Evolutionary conservation across 1,140 invertebrate species (phyloP).

Genomic region (Cherax destructor): DNA sequence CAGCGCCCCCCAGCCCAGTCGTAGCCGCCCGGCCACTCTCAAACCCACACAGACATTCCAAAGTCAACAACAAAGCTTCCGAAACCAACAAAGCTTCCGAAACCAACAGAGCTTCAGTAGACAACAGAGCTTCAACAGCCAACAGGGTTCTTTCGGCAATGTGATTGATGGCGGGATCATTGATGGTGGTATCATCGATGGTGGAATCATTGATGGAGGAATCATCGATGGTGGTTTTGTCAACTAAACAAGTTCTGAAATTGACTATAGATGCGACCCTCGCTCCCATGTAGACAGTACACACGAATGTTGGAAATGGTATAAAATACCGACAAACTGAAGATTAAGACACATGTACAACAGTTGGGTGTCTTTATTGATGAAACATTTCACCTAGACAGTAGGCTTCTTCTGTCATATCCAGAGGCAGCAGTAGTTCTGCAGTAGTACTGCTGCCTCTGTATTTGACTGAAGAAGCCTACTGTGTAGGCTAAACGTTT

Average conservation of each 20-base stretch:
- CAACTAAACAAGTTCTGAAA: not conserved
- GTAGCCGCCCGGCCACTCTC: not conserved
- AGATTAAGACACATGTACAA: no score
- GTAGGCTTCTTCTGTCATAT: no score
- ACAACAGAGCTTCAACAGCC: not conserved
- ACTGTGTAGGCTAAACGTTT: no score
- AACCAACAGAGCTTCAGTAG: not conserved
- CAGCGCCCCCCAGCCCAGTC: not conserved
- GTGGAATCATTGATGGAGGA: conserved; percentile 32
- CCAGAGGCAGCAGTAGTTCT: no score
- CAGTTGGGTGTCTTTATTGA: no score
- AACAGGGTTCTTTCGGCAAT: not conserved
- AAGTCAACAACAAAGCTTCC: conserved; percentile 21
- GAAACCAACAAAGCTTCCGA: not conserved
- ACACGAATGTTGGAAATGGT: no score
- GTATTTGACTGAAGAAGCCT: no score
- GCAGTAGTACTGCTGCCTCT: no score
- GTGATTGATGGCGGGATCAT: not conserved
- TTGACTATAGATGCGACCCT: no score
- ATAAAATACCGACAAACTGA: no score
- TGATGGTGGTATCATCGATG: conserved; percentile 36
- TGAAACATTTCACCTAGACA: no score
- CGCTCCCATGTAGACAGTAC: no score
- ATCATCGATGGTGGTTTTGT: conserved; percentile 30
- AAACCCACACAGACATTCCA: not conserved